Evolutionary conservation across 2,888 invertebrate genomes (phyloP), one percentile per base, ranked within the genome.

Genomic region (Omphaloscelis lunosa): DNA sequence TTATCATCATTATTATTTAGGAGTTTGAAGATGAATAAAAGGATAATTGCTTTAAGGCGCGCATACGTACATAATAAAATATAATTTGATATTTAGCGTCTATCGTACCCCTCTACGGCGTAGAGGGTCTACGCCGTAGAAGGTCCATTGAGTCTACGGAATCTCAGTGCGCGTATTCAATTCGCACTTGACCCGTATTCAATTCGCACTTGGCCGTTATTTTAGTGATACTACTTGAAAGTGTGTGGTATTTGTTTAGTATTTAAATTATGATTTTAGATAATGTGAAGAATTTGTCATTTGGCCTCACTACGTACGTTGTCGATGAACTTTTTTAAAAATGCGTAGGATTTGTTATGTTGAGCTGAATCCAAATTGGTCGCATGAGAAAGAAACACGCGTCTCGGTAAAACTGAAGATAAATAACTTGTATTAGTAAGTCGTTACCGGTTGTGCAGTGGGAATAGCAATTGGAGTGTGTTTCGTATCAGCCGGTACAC

Each of bases 391-490:
- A 89, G 87, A 89, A 81, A 80, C 77, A 86, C 88, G 88, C 89
- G 86, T 66, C 69, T 90, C 88, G 90, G 90, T 91, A 89, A 90
- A 90, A 90, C 80, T 87, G 82, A 89, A 85, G 84, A 90, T 88
- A 90, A 92, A 90, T 91, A 90, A 89, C 89, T 89, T 83, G 65
- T 88, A 85, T 82, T 86, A 85, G 82, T 90, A 89, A 85, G 82
- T 90, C 89, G 86, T 89, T 91, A 88, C 88, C 89, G 88, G 89
- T 89, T 91, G 92, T 92, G 92, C 90, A 90, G 92, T 90, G 91
- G 90, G 90, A 91, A 90, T 91, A 91, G 90, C 90, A 91, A 92
- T 93, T 91, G 92, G 89, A 92, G 90, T 91, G 90, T 90, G 88
- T 92, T 92, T 91, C 91, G 90, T 91, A 92, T 92, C 91, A 91